These are phyloP conservation scores for Pyrochroa serraticornis DNA, from an alignment of 2,888 invertebrate genomes.

Conservation along the genomic window DNA sequence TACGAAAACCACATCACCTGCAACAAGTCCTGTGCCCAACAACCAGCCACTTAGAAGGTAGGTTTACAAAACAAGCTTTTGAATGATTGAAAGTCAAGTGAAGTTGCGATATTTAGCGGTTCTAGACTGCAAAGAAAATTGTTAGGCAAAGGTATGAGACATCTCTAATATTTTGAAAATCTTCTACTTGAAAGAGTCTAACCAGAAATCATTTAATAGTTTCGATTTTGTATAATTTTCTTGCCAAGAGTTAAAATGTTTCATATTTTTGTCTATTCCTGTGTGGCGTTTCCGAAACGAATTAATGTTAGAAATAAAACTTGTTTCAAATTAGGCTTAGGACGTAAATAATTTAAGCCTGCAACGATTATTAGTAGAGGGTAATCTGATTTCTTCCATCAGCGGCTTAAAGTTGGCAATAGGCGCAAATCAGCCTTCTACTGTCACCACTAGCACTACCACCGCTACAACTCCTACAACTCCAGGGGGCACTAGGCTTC, in stretches of 20 bases:
- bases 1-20: conserved; percentile 48
- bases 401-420: conserved; percentile 54
- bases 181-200: no score
- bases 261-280: no score
- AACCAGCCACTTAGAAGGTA: conserved; percentile 63
- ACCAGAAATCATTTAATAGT: no score
- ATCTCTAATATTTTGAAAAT: no score
- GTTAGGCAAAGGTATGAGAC: no score
- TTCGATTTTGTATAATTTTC: no score
- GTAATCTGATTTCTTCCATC: conserved; percentile 8
- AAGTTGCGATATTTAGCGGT: no score
- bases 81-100: neutral
- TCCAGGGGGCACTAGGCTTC: conserved; percentile 70
- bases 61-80: conserved; percentile 18
- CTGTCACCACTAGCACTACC: conserved; percentile 47
- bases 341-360: no score
- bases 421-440: conserved; percentile 47
- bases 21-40: conserved; percentile 52
- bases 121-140: no score
- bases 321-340: neutral
- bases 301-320: no score
- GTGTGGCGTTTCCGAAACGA: no score
- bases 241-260: no score
- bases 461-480: conserved; percentile 67
- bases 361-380: neutral